These are phyloP conservation scores for Nasonia oneida DNA, from an alignment of 2,888 invertebrate species.

Conservation along the genomic window DNA sequence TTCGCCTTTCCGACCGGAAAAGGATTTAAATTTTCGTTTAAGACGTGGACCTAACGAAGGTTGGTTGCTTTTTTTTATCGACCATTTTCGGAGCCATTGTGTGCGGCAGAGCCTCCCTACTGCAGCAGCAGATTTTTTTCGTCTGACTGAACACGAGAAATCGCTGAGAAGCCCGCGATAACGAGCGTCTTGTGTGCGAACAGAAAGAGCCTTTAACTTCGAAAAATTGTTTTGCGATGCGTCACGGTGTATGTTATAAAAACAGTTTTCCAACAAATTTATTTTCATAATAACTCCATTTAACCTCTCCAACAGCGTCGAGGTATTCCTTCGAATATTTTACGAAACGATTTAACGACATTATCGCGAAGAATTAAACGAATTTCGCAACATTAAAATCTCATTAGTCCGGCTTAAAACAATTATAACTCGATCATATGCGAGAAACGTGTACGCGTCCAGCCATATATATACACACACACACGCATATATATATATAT, in stretches of 20 bases:
- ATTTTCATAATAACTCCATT: not conserved
- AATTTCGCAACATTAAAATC: too few species aligned
- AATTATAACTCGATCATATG: slow-evolving; percentile 34
- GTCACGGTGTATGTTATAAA: not conserved
- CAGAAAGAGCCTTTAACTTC: not conserved
- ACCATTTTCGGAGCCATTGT: slow-evolving; percentile 39
- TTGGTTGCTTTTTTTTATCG: slow-evolving; percentile 49
- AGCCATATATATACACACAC: not conserved
- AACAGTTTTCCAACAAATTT: not conserved
- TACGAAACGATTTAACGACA: too few species aligned
- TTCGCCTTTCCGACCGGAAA: slow-evolving; percentile 52
- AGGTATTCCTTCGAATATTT: too few species aligned
- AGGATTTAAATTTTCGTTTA: slow-evolving; percentile 60
- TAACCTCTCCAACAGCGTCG: too few species aligned
- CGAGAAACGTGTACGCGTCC: not conserved
- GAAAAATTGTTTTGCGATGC: slow-evolving; percentile 1
- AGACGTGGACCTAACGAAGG: not conserved
- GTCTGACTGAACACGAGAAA: slow-evolving; percentile 4
- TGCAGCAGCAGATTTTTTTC: not conserved
- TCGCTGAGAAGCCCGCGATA: not conserved
- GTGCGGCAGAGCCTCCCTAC: not conserved
- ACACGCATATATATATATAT: too few species aligned
- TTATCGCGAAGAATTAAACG: too few species aligned
- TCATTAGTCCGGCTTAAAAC: slow-evolving; percentile 24
- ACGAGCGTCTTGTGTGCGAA: not conserved